These are phyloP conservation scores for Thymelicus sylvestris DNA, from an alignment of 2,888 invertebrate genomes.

Conservation along the genomic window DNA sequence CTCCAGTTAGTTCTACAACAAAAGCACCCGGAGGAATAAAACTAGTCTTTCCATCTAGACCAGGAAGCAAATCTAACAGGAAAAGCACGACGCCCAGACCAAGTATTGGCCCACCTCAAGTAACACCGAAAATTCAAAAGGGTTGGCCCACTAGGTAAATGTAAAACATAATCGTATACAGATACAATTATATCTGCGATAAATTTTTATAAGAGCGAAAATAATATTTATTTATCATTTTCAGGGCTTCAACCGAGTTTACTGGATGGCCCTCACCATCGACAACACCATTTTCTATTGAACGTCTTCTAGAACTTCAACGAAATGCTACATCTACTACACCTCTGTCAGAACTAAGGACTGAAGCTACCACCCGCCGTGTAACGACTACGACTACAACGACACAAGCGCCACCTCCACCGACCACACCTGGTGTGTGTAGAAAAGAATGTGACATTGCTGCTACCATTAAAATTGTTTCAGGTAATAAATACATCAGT, in stretches of 20 bases:
- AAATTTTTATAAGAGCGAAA: not conserved
- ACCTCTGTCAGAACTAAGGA: conserved; percentile 69
- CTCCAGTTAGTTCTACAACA: conserved; percentile 56
- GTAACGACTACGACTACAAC: conserved; percentile 86
- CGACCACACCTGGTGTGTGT: conserved; percentile 93
- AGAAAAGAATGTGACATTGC: conserved; percentile 92
- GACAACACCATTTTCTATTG: conserved; percentile 93
- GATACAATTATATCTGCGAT: not conserved
- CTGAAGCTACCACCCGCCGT: conserved; percentile 78
- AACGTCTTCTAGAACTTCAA: conserved; percentile 89
- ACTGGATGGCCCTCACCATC: conserved; percentile 96
- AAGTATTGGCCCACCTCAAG: conserved; percentile 72
- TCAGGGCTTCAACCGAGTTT: conserved; percentile 93
- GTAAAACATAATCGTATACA: conserved; percentile 15
- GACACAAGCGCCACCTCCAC: conserved; percentile 88
- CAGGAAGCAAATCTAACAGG: conserved; percentile 86
- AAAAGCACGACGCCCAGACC: conserved; percentile 85
- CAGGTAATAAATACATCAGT: conserved; percentile 71
- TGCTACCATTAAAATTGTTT: conserved; percentile 93
- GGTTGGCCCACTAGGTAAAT: conserved; percentile 92
- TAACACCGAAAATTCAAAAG: conserved; percentile 89
- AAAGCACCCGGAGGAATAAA: conserved; percentile 84
- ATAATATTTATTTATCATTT: conserved; percentile 42
- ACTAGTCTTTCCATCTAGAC: conserved; percentile 92
- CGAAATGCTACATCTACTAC: conserved; percentile 86